Evolutionary conservation across 2,113 vertebrate species (phyloP).

Genomic region (Budorcas taxicolor): DNA sequence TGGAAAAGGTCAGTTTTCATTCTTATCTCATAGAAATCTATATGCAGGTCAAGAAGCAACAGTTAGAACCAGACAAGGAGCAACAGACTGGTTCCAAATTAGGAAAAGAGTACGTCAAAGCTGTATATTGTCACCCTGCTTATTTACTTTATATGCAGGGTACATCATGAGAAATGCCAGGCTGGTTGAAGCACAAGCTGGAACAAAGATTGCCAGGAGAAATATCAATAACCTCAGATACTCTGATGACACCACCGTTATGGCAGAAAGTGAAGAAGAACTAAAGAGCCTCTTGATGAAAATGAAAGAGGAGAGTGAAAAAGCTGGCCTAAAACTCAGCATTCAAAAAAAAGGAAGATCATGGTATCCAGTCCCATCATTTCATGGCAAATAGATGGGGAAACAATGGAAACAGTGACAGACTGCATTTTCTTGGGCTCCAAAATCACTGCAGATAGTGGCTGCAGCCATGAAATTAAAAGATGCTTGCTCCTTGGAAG

Average conservation of each 20-base stretch:
- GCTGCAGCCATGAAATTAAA: background rate
- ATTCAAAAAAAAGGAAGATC: background rate
- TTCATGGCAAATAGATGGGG: background rate
- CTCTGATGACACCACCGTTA: background rate
- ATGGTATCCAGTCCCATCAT: background rate
- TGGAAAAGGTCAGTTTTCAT: background rate
- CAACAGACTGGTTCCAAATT: background rate
- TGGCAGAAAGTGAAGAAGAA: background rate
- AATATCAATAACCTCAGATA: background rate
- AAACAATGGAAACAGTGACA: background rate
- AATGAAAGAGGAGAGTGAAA: background rate
- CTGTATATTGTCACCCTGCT: background rate
- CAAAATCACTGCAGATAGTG: background rate
- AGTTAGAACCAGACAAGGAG: background rate
- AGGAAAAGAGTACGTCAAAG: background rate
- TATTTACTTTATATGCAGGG: background rate
- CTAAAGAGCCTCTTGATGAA: background rate
- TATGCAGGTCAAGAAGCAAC: background rate
- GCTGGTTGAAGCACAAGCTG: background rate
- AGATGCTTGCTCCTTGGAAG: background rate
- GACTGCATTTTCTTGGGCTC: background rate
- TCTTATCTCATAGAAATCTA: background rate
- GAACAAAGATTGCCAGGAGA: background rate
- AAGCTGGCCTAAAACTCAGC: background rate
- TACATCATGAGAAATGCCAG: background rate